These are phyloP conservation scores for Gila robusta DNA, from an alignment of 2,797 vertebrate genomes.

Conservation along the genomic window DNA sequence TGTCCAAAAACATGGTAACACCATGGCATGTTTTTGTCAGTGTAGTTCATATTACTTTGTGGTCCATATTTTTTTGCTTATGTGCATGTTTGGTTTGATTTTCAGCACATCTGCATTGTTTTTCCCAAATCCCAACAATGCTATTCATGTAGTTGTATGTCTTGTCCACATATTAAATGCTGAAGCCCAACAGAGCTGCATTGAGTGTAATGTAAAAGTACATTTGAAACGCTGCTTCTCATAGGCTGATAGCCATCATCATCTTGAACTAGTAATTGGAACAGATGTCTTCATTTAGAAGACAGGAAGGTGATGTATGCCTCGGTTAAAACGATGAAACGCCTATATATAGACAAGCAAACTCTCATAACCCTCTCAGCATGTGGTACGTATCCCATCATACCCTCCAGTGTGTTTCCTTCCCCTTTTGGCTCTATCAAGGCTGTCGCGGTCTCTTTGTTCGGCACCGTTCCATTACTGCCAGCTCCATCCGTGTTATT, in stretches of 20 bases:
- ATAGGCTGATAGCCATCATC: slow-evolving; percentile 1
- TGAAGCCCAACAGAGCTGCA: not conserved
- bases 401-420: slow-evolving; percentile 34
- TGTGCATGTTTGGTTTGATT: slow-evolving; percentile 30
- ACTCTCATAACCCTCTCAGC: slow-evolving; percentile 40
- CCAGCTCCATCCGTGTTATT: slow-evolving; percentile 39
- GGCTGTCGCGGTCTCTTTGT: slow-evolving; percentile 28
- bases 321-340: not conserved
- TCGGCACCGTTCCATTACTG: slow-evolving; percentile 19
- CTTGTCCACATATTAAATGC: not conserved
- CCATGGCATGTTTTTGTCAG: not conserved
- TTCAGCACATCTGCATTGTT: slow-evolving; percentile 12
- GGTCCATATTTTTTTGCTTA: slow-evolving; percentile 35
- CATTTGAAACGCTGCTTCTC: not conserved
- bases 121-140: not conserved
- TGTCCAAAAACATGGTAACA: not conserved
- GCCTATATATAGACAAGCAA: slow-evolving; percentile 13
- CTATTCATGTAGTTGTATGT: not conserved
- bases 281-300: slow-evolving; percentile 32
- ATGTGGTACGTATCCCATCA: slow-evolving; percentile 29
- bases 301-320: not conserved
- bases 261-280: not conserved
- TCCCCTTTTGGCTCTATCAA: slow-evolving; percentile 7
- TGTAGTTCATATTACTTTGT: not conserved
- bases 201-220: not conserved